Conservation (phyloP, 1,140 invertebrate species). For the Leptinotarsa defecta region DNA sequence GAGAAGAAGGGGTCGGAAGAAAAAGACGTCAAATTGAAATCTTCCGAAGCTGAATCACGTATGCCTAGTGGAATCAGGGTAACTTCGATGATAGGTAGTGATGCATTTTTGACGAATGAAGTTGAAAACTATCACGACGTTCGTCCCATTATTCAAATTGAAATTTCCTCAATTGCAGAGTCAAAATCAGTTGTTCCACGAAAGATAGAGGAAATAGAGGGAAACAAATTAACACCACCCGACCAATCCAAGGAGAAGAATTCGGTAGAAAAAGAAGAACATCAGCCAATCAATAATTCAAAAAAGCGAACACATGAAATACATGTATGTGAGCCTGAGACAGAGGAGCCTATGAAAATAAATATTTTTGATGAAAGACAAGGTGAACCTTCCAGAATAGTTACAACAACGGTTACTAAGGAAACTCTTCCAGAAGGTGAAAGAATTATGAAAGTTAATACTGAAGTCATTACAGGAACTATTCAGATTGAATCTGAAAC, state of each 20-base stretch:
- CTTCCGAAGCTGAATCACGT: background rate
- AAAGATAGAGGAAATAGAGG: conserved; percentile 6
- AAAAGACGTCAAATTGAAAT: background rate
- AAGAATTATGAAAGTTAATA: conserved; percentile 3
- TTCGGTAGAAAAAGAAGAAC: background rate
- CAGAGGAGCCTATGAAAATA: background rate
- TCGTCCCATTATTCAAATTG: conserved; percentile 16
- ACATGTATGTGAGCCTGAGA: background rate
- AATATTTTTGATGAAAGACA: background rate
- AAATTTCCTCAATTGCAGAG: conserved; percentile 27
- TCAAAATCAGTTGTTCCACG: conserved; percentile 24
- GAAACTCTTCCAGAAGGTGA: conserved; percentile 11
- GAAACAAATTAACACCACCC: conserved; percentile 20
- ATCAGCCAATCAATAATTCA: background rate
- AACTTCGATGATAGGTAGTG: conserved; percentile 18
- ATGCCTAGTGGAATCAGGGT: background rate
- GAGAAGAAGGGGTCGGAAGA: conserved; percentile 21
- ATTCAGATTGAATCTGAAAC: conserved; percentile 1
- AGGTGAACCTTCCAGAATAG: background rate
- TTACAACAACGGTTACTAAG: conserved; percentile 10
- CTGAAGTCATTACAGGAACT: conserved; percentile 8
- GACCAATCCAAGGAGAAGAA: conserved; percentile 28
- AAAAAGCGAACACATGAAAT: conserved; percentile 20
- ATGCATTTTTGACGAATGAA: conserved; percentile 36
- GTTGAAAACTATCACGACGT: conserved; percentile 41